Evolutionary conservation across 2,797 vertebrate species (phyloP).

Genomic region (Gambusia yucatana): DNA sequence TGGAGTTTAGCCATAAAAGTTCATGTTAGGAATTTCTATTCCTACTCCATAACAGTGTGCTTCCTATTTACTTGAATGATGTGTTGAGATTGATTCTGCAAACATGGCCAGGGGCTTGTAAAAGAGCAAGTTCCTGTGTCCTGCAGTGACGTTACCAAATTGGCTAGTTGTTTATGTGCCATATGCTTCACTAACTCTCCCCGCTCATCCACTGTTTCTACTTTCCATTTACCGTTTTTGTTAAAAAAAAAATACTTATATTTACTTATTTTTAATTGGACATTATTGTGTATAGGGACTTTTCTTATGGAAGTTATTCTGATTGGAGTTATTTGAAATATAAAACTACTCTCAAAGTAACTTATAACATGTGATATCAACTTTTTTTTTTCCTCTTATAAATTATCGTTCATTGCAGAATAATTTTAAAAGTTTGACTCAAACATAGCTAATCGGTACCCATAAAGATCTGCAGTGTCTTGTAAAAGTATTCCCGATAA

Average conservation of each 20-base stretch:
- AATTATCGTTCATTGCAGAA: not conserved
- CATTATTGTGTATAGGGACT: not conserved
- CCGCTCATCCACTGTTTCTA: not conserved
- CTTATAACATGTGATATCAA: not conserved
- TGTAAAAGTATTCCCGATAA: not conserved
- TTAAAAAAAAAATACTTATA: not conserved
- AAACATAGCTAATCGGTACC: not conserved
- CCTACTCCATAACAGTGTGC: not conserved
- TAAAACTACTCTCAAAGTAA: not conserved
- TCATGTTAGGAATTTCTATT: not conserved
- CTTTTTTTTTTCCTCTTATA: not conserved
- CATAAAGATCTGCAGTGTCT: not conserved
- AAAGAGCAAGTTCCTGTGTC: constrained; percentile 5
- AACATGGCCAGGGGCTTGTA: not conserved
- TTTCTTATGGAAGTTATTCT: not conserved
- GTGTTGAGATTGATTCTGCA: not conserved
- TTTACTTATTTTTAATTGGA: not conserved
- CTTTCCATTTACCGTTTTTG: not conserved
- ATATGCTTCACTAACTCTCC: not conserved
- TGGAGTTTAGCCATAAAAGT: not conserved
- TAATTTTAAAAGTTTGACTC: not conserved
- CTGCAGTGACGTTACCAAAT: constrained; percentile 4
- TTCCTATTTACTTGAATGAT: not conserved
- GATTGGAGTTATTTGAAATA: not conserved
- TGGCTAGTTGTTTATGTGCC: not conserved